Percentiles rank a stretch among this genome's conserved stretches.
phyloP scores from a whole-genome alignment of 2,888 invertebrate genomes.

The Spilarctia lutea region DNA sequence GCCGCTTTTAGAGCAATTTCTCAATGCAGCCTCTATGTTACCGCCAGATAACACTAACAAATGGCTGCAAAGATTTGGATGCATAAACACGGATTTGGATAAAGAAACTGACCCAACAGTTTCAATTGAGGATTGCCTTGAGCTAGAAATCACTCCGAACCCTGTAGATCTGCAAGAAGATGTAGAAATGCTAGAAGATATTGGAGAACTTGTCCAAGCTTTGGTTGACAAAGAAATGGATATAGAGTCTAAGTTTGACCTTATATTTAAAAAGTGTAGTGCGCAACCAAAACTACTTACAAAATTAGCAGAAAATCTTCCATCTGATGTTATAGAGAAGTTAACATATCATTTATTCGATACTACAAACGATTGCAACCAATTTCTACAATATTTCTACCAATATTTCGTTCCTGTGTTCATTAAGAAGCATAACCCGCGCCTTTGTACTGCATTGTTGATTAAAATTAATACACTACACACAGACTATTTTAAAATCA shows the following conservation, averaged over 20 bases:
- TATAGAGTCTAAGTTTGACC: slow-evolving; percentile 47
- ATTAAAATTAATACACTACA: slow-evolving; percentile 54
- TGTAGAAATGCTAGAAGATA: slow-evolving; percentile 23
- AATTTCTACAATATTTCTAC: slow-evolving; percentile 54
- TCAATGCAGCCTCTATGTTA: slow-evolving; percentile 46
- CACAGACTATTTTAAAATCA: slow-evolving; percentile 51
- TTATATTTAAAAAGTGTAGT: slow-evolving; percentile 55
- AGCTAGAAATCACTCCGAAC: not conserved
- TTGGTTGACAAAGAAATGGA: slow-evolving; percentile 59
- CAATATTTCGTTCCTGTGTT: slow-evolving; percentile 57
- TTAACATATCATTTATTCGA: slow-evolving; percentile 60
- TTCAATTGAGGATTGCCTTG: slow-evolving; percentile 24
- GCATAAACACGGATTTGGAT: slow-evolving; percentile 28
- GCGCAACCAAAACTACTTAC: slow-evolving; percentile 50
- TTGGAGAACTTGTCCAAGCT: slow-evolving; percentile 41
- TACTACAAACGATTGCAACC: slow-evolving; percentile 32
- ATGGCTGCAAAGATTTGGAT: slow-evolving; percentile 61
- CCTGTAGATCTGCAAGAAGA: not conserved
- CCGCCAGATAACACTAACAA: slow-evolving; percentile 56
- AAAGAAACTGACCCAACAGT: slow-evolving; percentile 24
- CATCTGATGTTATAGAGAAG: slow-evolving; percentile 55
- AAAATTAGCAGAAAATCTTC: slow-evolving; percentile 57
- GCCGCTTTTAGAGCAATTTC: slow-evolving; percentile 50
- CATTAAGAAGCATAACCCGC: slow-evolving; percentile 59
- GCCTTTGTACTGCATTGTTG: slow-evolving; percentile 63